Evolutionary conservation across 2,888 invertebrate genomes (phyloP), one percentile per base, ranked within the genome.

Genomic region (Agriotes lineatus): DNA sequence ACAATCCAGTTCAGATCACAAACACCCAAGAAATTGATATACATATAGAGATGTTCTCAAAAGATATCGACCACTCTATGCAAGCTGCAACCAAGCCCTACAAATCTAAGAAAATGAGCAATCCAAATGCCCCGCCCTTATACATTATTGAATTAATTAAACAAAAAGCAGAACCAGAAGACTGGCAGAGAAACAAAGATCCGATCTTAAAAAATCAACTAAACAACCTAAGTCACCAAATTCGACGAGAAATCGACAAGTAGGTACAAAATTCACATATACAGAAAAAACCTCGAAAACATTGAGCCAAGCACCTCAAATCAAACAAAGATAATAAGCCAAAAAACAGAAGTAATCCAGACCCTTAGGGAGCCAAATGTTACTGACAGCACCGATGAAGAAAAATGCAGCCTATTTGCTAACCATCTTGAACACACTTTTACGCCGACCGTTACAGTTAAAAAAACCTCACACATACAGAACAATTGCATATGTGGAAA

Each of bases 371-470:
- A 7, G 2, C 19, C 25, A 14, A 25, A 50, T 50, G 20, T 3
- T 25, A 50, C 20, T 7, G 19, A 50, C 25, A 50, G 20, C 19
- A 20, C 22, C 7, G 25, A 20, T 16, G 25, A 50, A 50, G 50
- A 50, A 5, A 50, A 50, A 50, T 50, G 50, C 12, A 50, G 16
- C 50, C 16, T 50, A 19, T 50, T 50, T 20, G 20, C 50, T 25
- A 16, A 10, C 2, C 50, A 50, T 25, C 50, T 50, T 20, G 50
- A 20, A 22, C 19, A 2, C 16, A 25, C 25, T 6, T 50, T 50
- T 12, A 50, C 22, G 10, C 50, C 50, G 6, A 50, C 25, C 22
- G 12, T 50, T 12, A 20, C n/a, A 3, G 25, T 22, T 25, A 12
- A 19, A 50, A 19, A 22, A 22, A 50, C 25, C 25, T 6, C 50